Base-by-base conservation (phyloP, 92 coral and sea anemone genomes). In the Bergia sp. region DNA sequence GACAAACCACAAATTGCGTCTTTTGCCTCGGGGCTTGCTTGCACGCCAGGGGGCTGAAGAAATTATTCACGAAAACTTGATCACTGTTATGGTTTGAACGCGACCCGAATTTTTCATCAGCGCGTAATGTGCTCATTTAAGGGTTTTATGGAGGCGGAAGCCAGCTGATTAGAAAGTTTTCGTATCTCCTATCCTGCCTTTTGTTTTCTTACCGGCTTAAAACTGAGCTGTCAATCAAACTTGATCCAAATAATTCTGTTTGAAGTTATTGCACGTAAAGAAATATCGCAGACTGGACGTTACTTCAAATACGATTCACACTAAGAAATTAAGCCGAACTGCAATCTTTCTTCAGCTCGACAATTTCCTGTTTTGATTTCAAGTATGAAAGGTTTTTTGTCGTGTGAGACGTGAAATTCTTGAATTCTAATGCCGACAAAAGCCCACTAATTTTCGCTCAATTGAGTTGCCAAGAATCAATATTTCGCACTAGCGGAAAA, bases 1-100 rank as follows among this genome's bases (percentile, higher is more conserved):
- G 81, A 89, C 92, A 88, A 84, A 84, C 87, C 87, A 44, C 87
- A 84, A 84, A 67, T 84, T 84, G 64, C 87, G 87, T 84, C 87
- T 84, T 84, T 84, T 69, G 87, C 87, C 79, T 69, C 43, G 36
- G 79, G 87, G 87, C 64, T 84, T 13, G 44, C 79, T 29, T n/a
- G 18, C 87, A 29, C 87, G 78, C 87, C 18, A 43, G 78, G 87
- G 61, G 79, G 87, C 74, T 45, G 77, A 71, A 37, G 42, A 45
- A 84, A 43, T 67, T 84, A 84, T 69, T 84, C 79, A 73, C 45
- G 77, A 69, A 69, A 40, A 13, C 9, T 37, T 74, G 38, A 84
- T 67, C 79, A 74, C 78, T 84, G 87, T 84, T 84, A 29, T 83
- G 87, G 87, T 69, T 84, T 42, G 87, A 83, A 67, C 12, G 42